Conservation (phyloP, 2,113 vertebrate genomes). For the Serilophus lunatus region DNA sequence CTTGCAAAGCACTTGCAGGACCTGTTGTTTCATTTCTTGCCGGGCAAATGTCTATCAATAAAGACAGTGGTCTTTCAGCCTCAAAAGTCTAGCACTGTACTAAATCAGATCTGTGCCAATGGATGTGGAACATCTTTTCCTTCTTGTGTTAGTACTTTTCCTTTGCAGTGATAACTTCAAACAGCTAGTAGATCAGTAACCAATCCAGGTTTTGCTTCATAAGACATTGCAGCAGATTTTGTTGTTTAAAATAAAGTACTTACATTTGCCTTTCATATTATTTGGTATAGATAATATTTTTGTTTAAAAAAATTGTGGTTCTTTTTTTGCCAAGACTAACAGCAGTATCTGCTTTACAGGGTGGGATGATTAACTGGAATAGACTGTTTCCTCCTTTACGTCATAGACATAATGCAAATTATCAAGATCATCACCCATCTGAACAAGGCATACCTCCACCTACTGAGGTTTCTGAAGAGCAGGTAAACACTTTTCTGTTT, state of each 20-base stretch:
- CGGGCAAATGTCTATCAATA: neutral
- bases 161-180: neutral
- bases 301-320: neutral
- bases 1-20: neutral
- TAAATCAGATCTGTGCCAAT: neutral
- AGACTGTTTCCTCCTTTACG: conserved; percentile 87
- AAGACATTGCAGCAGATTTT: neutral
- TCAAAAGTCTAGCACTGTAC: neutral
- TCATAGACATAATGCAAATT: conserved; percentile 77
- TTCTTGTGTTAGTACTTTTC: neutral
- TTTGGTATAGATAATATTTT: neutral
- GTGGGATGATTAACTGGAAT: conserved; percentile 89
- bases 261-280: neutral
- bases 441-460: conserved; percentile 74
- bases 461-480: conserved; percentile 87
- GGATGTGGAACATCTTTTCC: neutral
- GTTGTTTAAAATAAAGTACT: neutral
- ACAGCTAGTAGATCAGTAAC: neutral
- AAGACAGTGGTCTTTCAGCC: neutral
- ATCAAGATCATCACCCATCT: conserved; percentile 65
- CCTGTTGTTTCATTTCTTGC: neutral
- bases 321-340: conserved; percentile 1
- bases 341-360: conserved; percentile 66
- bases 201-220: neutral
- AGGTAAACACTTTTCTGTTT: conserved; percentile 73